Evolutionary conservation across 2,797 vertebrate genomes (phyloP), one percentile per base, ranked within the genome.

Genomic region (Coccyzus lansbergi): DNA sequence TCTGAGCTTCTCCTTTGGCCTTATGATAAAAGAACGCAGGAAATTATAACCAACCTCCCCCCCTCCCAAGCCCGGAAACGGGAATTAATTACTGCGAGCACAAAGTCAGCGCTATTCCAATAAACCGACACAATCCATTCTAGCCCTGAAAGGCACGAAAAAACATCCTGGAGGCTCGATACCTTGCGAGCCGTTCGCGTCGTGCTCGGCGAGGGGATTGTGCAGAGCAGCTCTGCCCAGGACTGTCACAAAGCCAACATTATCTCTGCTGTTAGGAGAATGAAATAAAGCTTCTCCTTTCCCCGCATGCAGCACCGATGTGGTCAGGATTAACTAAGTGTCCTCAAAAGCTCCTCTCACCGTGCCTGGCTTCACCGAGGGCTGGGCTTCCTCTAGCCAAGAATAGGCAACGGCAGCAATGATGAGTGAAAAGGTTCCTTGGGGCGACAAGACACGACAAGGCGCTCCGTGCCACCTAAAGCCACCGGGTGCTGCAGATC

Each of bases 81-180:
- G 90, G 96, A 96, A 97, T 97, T 97, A 97, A 97, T 97, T 96
- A 96, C 89, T 16, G 90, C 40, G 59, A 88, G 94, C 82, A 88
- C 53, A 76, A 89, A 97, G 97, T 93, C 96, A 97, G 97, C 28
- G 85, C 93, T 81, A 63, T 75, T 94, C 94, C 92, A 91, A 90
- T 91, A 96, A 97, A 88, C 93, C 83, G 86, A 72, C 16, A 92
- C 31, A 68, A 92, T 74, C 96, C 90, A 84, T 86, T 68, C 62
- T 80, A 77, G 92, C 85, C 20, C n/a, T 72, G 78, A 81, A 93
- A 86, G 82, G 82, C 84, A 34, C 76, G 75, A 79, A 87, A n/a
- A 91, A 92, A 80, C 88, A 83, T 59, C 85, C 80, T 29, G 38
- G 78, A 22, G 72, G 90, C 82, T 70, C 9, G 49, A 42, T 69